Evolutionary conservation across 2,113 vertebrate species (phyloP).

Genomic region (Protomyctophum bolini): DNA sequence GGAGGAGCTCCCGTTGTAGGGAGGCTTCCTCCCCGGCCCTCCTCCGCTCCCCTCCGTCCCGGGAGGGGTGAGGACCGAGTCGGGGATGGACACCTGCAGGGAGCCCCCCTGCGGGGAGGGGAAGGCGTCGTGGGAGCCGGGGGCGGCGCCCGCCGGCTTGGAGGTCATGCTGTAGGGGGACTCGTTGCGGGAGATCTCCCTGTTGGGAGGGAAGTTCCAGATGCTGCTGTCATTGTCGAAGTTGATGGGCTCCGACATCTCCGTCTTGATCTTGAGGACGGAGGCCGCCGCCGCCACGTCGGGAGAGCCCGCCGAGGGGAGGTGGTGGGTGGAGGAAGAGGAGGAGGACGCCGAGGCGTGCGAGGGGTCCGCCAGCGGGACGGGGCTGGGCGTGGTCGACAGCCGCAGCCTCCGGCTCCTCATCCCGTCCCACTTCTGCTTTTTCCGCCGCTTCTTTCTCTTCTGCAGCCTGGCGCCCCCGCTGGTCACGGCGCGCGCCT

Average conservation of each 20-base stretch:
- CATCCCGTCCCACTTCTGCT: conserved; percentile 90
- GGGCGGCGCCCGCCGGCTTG: conserved; percentile 83
- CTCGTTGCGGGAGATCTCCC: conserved; percentile 98
- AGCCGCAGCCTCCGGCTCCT: conserved; percentile 85
- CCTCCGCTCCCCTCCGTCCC: conserved; percentile 88
- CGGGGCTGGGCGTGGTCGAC: conserved; percentile 85
- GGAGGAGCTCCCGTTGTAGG: conserved; percentile 79
- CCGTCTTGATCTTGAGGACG: conserved; percentile 98
- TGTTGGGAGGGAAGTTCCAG: conserved; percentile 99
- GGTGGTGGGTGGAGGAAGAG: conserved; percentile 80
- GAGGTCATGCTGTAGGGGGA: conserved; percentile 99
- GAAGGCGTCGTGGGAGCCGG: conserved; percentile 85
- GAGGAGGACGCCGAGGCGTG: conserved; percentile 75
- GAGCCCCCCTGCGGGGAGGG: conserved; percentile 88
- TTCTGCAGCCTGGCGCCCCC: conserved; percentile 85
- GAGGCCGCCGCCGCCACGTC: conserved; percentile 80
- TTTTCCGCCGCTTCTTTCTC: conserved; percentile 94
- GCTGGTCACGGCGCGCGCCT: too few relatives aligned
- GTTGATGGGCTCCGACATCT: conserved; percentile 98
- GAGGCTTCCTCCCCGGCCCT: conserved; percentile 84
- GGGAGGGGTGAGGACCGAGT: conserved; percentile 96
- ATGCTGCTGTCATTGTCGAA: conserved; percentile 99
- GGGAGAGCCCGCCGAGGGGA: conserved; percentile 87
- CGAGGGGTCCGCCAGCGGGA: conserved; percentile 83
- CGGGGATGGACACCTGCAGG: conserved; percentile 94